Evolutionary conservation across 2,797 vertebrate genomes (phyloP).

Genomic region (Philypnodon macrostomus): DNA sequence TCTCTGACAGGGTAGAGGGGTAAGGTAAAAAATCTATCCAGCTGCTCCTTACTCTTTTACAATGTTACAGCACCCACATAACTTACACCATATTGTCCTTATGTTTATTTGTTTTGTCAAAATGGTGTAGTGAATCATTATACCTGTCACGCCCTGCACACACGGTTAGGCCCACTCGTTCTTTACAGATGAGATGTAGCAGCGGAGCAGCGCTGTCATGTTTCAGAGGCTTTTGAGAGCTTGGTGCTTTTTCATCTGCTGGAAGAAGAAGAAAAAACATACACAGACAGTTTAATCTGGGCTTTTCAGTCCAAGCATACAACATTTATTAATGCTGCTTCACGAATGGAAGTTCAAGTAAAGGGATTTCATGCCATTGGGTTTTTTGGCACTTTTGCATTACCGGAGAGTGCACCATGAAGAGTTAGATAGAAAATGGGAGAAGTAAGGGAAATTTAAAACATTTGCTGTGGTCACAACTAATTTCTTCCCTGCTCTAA

Average conservation of each 20-base stretch:
- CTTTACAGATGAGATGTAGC: constrained; percentile 67
- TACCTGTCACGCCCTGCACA: constrained; percentile 65
- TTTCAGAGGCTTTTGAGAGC: constrained; percentile 58
- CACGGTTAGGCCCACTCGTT: constrained; percentile 63
- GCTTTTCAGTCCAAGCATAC: constrained; percentile 58
- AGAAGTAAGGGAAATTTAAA: constrained; percentile 43
- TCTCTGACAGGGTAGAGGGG: constrained; percentile 35
- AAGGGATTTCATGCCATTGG: constrained; percentile 60
- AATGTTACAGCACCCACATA: constrained; percentile 12
- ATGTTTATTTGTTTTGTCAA: constrained; percentile 55
- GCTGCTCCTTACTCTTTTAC: constrained; percentile 19
- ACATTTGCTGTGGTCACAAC: constrained; percentile 34
- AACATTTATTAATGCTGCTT: constrained; percentile 61
- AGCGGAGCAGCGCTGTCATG: constrained; percentile 62
- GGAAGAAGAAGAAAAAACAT: constrained; percentile 38
- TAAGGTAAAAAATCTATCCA: constrained; percentile 36
- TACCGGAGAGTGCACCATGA: constrained; percentile 27
- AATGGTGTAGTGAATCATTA: constrained; percentile 57
- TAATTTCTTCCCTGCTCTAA: constrained; percentile 39
- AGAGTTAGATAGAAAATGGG: constrained; percentile 35
- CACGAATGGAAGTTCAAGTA: constrained; percentile 58
- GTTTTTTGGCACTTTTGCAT: constrained; percentile 50
- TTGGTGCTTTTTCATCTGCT: constrained; percentile 45
- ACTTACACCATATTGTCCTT: constrained; percentile 30
- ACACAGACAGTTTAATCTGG: constrained; percentile 51